Evolutionary conservation across 2,113 vertebrate genomes (phyloP).

Genomic region (Charina bottae): DNA sequence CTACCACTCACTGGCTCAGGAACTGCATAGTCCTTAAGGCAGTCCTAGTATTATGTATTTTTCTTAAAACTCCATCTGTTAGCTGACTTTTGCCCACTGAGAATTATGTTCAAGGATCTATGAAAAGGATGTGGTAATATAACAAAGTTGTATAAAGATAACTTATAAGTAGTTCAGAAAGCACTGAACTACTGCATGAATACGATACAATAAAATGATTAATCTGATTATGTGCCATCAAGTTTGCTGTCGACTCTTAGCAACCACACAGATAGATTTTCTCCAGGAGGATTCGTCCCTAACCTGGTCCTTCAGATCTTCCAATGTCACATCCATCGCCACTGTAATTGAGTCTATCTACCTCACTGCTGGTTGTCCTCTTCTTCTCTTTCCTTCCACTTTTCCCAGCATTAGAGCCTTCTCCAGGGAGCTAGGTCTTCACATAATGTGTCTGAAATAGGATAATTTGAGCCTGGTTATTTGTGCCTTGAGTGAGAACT

Average conservation of each 20-base stretch:
- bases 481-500: background rate
- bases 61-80: background rate
- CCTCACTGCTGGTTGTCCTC: background rate
- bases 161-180: background rate
- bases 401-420: too few species aligned
- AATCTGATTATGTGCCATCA: background rate
- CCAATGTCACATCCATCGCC: background rate
- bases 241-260: background rate
- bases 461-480: background rate
- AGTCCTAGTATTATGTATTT: background rate
- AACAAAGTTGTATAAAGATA: too few species aligned
- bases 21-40: background rate
- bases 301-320: background rate
- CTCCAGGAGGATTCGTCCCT: background rate
- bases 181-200: background rate
- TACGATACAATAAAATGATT: background rate
- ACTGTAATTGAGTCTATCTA: background rate
- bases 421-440: background rate
- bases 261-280: background rate
- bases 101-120: too few species aligned
- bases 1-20: background rate
- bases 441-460: background rate
- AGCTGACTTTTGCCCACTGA: too few species aligned
- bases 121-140: too few species aligned
- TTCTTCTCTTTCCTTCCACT: too few species aligned